phyloP scores from a whole-genome alignment of 1,140 invertebrate genomes.

The Pseudomyrmex concolor region DNA sequence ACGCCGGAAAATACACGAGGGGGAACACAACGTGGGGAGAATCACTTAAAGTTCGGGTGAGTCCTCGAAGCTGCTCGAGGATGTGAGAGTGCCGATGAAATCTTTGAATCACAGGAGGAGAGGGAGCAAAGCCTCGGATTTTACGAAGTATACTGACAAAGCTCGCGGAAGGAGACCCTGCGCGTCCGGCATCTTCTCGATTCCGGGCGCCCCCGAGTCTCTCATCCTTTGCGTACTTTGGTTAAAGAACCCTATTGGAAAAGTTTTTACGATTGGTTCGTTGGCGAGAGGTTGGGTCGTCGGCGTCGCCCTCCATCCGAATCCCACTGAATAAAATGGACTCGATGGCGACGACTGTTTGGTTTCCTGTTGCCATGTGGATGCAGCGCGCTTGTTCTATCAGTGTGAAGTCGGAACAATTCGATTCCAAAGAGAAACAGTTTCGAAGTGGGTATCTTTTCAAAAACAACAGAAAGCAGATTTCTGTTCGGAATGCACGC shows the following conservation, averaged over 20 bases:
- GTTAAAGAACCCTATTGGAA: constrained; percentile 71
- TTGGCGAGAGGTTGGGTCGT: constrained; percentile 47
- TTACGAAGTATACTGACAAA: constrained; percentile 71
- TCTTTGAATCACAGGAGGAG: constrained; percentile 54
- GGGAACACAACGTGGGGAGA: constrained; percentile 33
- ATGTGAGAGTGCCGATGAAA: constrained; percentile 65
- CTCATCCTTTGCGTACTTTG: constrained; percentile 55
- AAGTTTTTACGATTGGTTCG: constrained; percentile 75
- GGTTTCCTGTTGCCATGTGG: constrained; percentile 17
- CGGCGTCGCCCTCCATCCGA: constrained; percentile 14
- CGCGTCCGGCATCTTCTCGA: constrained; percentile 50
- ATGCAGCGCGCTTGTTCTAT: not conserved
- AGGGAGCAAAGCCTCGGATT: constrained; percentile 51
- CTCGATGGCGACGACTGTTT: constrained; percentile 24
- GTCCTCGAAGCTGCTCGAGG: constrained; percentile 14
- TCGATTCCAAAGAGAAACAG: not conserved
- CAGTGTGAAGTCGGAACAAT: not conserved
- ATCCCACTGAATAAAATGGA: constrained; percentile 45
- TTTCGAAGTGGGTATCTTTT: not conserved
- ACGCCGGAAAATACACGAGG: constrained; percentile 38
- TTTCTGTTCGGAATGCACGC: not conserved
- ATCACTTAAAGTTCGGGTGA: constrained; percentile 66
- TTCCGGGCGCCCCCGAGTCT: constrained; percentile 32
- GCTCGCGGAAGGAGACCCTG: constrained; percentile 58
- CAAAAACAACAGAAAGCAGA: not conserved